A percentile compares a stretch with the other conserved stretches of the same genome.
Conservation (phyloP, 1,140 invertebrate genomes). For the Temnothorax curvispinosus region DNA sequence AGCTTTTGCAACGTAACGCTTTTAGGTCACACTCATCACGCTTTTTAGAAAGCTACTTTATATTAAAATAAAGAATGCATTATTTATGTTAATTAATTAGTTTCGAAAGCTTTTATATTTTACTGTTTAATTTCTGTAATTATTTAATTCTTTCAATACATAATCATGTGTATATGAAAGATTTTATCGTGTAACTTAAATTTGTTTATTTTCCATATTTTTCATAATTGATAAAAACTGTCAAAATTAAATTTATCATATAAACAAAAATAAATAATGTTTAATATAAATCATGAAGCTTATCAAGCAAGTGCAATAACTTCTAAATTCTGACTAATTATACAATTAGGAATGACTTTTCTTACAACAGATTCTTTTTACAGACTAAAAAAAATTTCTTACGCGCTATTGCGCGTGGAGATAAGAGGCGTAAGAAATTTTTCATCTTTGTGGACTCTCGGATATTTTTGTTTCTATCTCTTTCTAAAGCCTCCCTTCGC, state of each 20-base stretch:
- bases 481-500: slow-evolving; percentile 12
- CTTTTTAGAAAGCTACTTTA: background rate
- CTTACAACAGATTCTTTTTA: background rate
- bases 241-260: background rate
- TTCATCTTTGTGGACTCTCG: slow-evolving; percentile 31
- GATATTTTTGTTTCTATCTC: slow-evolving; percentile 40
- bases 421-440: slow-evolving; percentile 54
- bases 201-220: background rate
- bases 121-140: background rate
- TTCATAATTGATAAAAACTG: background rate
- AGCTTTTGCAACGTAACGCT: background rate
- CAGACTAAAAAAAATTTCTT: background rate
- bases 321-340: slow-evolving; percentile 1
- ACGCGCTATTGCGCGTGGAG: background rate
- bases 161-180: background rate
- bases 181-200: background rate
- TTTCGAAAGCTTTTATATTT: slow-evolving; percentile 2
- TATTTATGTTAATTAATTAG: background rate
- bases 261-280: background rate
- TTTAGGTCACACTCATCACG: background rate
- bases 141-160: background rate
- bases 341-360: slow-evolving; percentile 1
- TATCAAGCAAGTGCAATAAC: background rate
- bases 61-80: background rate
- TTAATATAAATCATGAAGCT: background rate